phyloP scores from a whole-genome alignment of 2,797 vertebrate species.

The Ctenochaetus hawaiiensis region DNA sequence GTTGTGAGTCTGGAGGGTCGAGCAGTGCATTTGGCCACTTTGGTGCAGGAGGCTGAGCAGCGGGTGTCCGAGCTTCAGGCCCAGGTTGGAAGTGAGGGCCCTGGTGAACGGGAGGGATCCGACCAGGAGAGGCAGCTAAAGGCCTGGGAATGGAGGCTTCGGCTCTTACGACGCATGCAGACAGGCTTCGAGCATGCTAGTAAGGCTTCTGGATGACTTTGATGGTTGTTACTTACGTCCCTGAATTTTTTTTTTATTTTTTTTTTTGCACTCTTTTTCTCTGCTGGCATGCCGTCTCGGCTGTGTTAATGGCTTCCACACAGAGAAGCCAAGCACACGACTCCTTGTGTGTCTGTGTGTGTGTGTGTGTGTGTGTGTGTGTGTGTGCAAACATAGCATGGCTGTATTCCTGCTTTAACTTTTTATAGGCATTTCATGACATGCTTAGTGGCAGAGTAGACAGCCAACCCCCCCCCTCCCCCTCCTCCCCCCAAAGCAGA shows the following conservation, averaged over 20 bases:
- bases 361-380: constrained; percentile 47
- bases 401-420: constrained; percentile 73
- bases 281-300: constrained; percentile 70
- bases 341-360: constrained; percentile 25
- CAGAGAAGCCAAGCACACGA: constrained; percentile 43
- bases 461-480: constrained; percentile 50
- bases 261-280: constrained; percentile 41
- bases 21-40: constrained; percentile 87
- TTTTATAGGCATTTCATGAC: constrained; percentile 77
- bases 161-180: constrained; percentile 94
- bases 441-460: constrained; percentile 65
- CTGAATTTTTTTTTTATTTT: constrained; percentile 45
- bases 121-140: constrained; percentile 91
- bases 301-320: constrained; percentile 77
- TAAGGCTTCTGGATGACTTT: constrained; percentile 57
- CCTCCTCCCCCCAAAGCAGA: constrained; percentile 46
- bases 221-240: constrained; percentile 20
- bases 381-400: constrained; percentile 42
- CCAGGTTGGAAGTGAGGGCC: constrained; percentile 86
- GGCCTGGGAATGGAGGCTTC: constrained; percentile 93
- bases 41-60: constrained; percentile 92
- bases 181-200: constrained; percentile 88
- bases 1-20: constrained; percentile 92
- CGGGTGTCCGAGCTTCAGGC: constrained; percentile 88
- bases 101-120: constrained; percentile 81